Conservation (phyloP, 2,113 vertebrate species). For the Onychostruthus taczanowskii region DNA sequence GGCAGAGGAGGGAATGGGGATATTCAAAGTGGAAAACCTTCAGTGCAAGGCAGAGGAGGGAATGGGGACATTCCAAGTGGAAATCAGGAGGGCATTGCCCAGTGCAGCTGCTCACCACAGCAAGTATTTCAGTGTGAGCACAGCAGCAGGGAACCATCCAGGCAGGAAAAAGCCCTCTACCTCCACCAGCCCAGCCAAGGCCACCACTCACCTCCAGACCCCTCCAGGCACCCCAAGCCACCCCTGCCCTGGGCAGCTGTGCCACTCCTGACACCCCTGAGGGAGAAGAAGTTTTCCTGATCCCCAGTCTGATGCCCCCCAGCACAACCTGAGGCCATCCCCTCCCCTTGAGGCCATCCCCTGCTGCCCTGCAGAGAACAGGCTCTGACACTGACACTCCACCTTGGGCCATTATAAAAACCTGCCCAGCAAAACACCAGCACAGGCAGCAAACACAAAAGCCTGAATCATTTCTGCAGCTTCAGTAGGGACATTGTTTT, state of each 20-base stretch:
- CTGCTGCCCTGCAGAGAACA: background rate
- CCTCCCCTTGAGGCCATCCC: too few species aligned
- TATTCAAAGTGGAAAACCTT: too few species aligned
- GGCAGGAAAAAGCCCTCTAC: background rate
- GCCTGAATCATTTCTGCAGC: background rate
- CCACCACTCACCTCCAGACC: accelerated
- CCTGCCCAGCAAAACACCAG: background rate
- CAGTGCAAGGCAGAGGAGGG: too few species aligned
- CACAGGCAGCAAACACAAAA: background rate
- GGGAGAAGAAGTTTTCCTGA: accelerated
- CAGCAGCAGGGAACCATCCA: accelerated
- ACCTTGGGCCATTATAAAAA: background rate
- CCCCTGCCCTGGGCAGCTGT: background rate
- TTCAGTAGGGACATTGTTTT: background rate
- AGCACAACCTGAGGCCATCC: background rate
- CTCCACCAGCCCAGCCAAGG: background rate
- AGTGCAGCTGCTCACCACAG: background rate
- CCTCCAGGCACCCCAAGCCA: background rate
- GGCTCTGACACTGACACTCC: background rate
- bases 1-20: background rate
- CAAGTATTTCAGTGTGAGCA: too few species aligned
- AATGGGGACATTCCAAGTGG: too few species aligned
- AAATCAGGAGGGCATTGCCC: background rate
- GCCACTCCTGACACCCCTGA: background rate
- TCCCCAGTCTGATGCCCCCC: background rate